Evolutionary conservation across 2,888 invertebrate species (phyloP).

Genomic region (Parnassius mnemosyne): DNA sequence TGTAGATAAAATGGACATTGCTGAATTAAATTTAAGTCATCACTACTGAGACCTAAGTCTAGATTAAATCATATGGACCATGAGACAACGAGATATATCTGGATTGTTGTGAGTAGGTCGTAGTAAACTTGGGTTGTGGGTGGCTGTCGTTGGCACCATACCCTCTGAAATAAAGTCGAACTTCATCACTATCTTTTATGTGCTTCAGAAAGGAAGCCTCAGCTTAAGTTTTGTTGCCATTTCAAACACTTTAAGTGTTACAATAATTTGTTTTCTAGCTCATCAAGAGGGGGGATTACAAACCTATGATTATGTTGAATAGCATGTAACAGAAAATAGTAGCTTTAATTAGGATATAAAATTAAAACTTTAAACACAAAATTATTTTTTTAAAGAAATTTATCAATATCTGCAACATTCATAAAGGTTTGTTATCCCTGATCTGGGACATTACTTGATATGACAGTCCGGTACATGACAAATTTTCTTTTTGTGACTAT

Average conservation of each 20-base stretch:
- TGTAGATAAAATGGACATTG: conserved; percentile 77
- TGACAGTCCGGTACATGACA: no score
- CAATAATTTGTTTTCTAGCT: background rate
- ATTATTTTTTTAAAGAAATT: no score
- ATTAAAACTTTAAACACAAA: no score
- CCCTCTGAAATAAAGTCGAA: conserved; percentile 80
- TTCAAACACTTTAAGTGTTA: conserved; percentile 38
- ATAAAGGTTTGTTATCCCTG: no score
- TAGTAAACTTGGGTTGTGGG: conserved; percentile 73
- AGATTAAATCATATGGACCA: conserved; percentile 82
- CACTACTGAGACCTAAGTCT: conserved; percentile 40
- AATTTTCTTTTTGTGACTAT: no score
- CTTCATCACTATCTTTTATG: conserved; percentile 65
- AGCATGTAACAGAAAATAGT: no score
- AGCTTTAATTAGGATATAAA: no score
- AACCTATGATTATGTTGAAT: no score
- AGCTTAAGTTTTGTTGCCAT: conserved; percentile 62
- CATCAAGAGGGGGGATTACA: no score
- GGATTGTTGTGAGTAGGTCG: conserved; percentile 81
- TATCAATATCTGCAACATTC: no score
- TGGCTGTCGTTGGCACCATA: conserved; percentile 72
- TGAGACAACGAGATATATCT: conserved; percentile 83
- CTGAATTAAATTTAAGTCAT: conserved; percentile 54
- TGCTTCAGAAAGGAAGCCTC: conserved; percentile 59
- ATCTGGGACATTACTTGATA: no score